Evolutionary conservation across 30 jellyfish, hydroid and myxozoan genomes (phyloP).

Genomic region (Cassiopea andromeda): DNA sequence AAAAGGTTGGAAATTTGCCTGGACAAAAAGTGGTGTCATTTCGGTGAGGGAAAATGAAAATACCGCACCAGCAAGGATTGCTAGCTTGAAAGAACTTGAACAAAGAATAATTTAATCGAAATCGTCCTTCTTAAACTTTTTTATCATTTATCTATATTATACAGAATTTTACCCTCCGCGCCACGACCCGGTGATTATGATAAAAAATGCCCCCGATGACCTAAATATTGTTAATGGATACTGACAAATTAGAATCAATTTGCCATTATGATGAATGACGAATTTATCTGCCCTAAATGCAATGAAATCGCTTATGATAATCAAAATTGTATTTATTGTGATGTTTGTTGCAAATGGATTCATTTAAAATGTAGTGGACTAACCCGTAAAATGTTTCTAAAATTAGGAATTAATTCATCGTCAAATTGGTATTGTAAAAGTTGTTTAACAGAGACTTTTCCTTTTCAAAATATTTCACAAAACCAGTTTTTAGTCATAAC

Average conservation of each 20-base stretch:
- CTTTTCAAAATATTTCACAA: background rate
- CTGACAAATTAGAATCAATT: background rate
- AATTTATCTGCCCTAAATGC: background rate
- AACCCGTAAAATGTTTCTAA: background rate
- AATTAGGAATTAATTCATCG: background rate
- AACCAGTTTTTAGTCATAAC: background rate
- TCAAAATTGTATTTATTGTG: constrained; percentile 7
- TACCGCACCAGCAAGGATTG: constrained; percentile 1
- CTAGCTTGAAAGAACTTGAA: constrained; percentile 1
- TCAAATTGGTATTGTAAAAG: constrained; percentile 8
- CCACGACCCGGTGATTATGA: no score
- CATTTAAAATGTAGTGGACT: constrained; percentile 6
- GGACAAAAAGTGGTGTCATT: constrained; percentile 35
- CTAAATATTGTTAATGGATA: background rate
- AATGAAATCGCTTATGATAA: constrained; percentile 7
- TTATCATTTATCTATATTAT: background rate
- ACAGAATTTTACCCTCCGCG: background rate
- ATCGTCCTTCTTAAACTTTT: background rate
- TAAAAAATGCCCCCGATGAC: background rate
- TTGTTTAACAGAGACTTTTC: constrained; percentile 1
- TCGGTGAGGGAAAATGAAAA: constrained; percentile 6
- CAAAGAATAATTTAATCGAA: background rate
- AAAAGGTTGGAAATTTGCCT: background rate
- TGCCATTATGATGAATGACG: background rate
- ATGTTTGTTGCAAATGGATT: constrained; percentile 14